phyloP scores from a whole-genome alignment of 1,140 invertebrate species.

The Hylaeus volcanicus region DNA sequence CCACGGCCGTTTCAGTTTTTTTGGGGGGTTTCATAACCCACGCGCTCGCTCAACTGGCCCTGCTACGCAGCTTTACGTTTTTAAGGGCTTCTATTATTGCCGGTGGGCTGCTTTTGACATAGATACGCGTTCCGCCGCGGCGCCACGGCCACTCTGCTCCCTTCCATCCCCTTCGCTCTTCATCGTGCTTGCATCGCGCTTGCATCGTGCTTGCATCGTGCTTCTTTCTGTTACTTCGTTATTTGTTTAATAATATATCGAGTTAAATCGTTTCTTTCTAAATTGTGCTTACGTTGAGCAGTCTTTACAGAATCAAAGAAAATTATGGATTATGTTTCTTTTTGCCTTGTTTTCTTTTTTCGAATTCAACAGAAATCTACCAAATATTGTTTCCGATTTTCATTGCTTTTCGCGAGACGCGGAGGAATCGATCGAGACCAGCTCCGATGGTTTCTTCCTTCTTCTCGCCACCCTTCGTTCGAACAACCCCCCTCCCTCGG shows the following conservation, averaged over 20 bases:
- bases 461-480: slow-evolving; percentile 16
- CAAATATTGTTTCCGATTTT: not conserved
- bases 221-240: not conserved
- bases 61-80: slow-evolving; percentile 39
- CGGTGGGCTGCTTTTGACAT: slow-evolving; percentile 31
- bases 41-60: slow-evolving; percentile 26
- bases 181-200: too few relatives aligned
- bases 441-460: slow-evolving; percentile 7
- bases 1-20: slow-evolving; percentile 34
- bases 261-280: too few relatives aligned
- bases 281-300: too few relatives aligned
- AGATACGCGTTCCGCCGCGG: slow-evolving; percentile 14
- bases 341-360: not conserved
- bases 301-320: too few relatives aligned
- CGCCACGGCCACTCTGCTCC: not conserved
- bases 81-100: slow-evolving; percentile 49
- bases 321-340: not conserved
- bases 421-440: slow-evolving; percentile 10
- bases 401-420: not conserved
- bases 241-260: too few relatives aligned
- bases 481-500: slow-evolving; percentile 33
- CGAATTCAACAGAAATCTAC: too few relatives aligned
- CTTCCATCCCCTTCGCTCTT: not conserved
- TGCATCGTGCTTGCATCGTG: not conserved
- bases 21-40: slow-evolving; percentile 41